Base-by-base conservation (phyloP, 2,113 vertebrate species). In the Mungos mungo region DNA sequence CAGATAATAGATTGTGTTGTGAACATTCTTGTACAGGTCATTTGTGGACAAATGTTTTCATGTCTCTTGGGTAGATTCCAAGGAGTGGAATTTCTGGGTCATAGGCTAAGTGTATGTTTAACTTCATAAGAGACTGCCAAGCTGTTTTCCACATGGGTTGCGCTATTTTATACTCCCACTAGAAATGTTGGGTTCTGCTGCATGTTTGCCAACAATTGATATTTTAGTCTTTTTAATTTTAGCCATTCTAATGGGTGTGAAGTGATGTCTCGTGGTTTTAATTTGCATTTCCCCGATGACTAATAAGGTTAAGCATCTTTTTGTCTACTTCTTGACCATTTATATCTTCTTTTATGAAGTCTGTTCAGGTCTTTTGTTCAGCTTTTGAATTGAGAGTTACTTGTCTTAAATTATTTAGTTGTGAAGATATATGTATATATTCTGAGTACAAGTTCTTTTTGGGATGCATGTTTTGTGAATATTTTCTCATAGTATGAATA, bases 31-130 rank as follows among this genome's bases (percentile, higher is more conserved):
- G 41, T 72, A 35, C 50, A 69, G 88, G 71, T 96, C 80, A 83
- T 83, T 87, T 83, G 81, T 96, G 68, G 50, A 38, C 76, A 88
- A 72, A 84, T 88, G 82, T 95, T 96, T 81, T 92, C 63, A 52
- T 94, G 96, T 97, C 95, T 96, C 90, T 96, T 90, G 83, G 86
- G 90, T 93, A 80, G 77, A 91, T 92, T 93, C 87, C 87, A 87
- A 82, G 80, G 90, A 93, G 90, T 96, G 77, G 96, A 95, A 77
- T 96, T 96, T 95, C 89, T 92, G 66, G 93, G 93, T 96, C 92
- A 45, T 45, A 94, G 97, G 95, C 86, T 88, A 71, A 96, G 76
- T 85, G 84, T 84, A 80, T 95, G 69, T 96, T 94, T 95, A 93
- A 86, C 90, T 96, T 95, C 60, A 2, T 33, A 79, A 90, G 95